Base-by-base conservation (phyloP, 2,888 invertebrate genomes). In the Caradrina clavipalpis region DNA sequence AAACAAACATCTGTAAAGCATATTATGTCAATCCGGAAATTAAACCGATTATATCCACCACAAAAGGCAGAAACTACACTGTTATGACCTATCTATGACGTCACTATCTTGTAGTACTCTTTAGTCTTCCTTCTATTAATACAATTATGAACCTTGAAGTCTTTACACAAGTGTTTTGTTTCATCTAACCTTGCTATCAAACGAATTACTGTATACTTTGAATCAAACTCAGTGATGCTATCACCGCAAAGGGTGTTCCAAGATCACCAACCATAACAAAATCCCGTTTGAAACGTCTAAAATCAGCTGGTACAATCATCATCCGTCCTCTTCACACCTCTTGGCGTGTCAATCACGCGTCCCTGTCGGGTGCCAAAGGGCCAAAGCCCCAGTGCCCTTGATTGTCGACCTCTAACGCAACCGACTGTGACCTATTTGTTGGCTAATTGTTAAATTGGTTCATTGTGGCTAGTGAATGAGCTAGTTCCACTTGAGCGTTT, bases 351-450 rank as follows among this genome's bases (percentile, higher is more conserved):
- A 76, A 81, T 82, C 55, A 69, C 69, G 75, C 76, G 67, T 87
- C 87, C 74, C 83, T 72, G 59, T 87, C 78, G 54, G 50, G 55
- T 56, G 51, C 61, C 71, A 69, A 81, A 86, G 88, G 89, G 90
- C 87, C 86, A 87, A 86, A 88, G 87, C 86, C 88, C 88, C 64
- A 86, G 51, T 87, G 90, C 89, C 93, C 92, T 92, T 91, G 91
- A 88, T 87, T 85, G 35, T 83, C 79, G 83, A 73, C 83, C 81
- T 77, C 81, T 66, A 88, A 86, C 82, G 87, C 88, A 87, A 76
- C 88, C 86, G 89, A 88, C 89, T 83, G 90, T 89, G 90, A 91
- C 92, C 89, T 78, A 91, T 81, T 87, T 91, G 74, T 69, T 72
- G 76, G 81, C 55, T 86, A 81, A 84, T 85, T 84, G 76, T 78